phyloP scores from a whole-genome alignment of 2,888 invertebrate species.

The Galeruca laticollis region DNA sequence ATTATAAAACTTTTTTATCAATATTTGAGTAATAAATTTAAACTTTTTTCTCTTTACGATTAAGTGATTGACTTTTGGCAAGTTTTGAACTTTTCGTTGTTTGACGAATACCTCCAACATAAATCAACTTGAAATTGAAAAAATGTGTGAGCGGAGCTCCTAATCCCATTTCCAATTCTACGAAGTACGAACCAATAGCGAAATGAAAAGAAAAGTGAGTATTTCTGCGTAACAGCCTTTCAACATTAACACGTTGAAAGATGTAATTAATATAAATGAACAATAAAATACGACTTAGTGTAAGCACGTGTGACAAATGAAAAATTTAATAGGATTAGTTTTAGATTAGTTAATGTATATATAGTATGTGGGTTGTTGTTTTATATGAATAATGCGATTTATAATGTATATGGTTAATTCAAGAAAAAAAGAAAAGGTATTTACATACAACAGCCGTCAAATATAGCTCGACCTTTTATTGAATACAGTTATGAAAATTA shows the following conservation, averaged over 20 bases:
- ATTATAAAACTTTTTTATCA: too few relatives aligned
- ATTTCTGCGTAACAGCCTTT: background rate
- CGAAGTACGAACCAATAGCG: too few relatives aligned
- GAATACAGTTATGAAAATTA: background rate
- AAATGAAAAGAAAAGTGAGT: too few relatives aligned
- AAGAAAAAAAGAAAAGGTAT: background rate
- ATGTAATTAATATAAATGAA: background rate
- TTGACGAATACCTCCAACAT: too few relatives aligned
- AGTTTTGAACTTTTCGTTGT: too few relatives aligned
- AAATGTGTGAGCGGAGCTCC: too few relatives aligned
- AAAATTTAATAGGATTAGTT: background rate
- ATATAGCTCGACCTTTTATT: background rate
- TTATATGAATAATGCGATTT: background rate
- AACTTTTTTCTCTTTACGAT: too few relatives aligned
- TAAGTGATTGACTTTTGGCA: too few relatives aligned
- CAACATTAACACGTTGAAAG: constrained; percentile 17
- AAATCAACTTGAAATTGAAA: too few relatives aligned
- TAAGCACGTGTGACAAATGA: background rate
- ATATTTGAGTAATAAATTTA: too few relatives aligned
- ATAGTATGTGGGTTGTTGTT: background rate
- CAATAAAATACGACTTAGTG: background rate
- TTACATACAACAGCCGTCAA: background rate
- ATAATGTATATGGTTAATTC: background rate
- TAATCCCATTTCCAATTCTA: too few relatives aligned
- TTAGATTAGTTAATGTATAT: background rate